phyloP scores from a whole-genome alignment of 2,888 invertebrate genomes.

The Acutogordius australiensis region DNA sequence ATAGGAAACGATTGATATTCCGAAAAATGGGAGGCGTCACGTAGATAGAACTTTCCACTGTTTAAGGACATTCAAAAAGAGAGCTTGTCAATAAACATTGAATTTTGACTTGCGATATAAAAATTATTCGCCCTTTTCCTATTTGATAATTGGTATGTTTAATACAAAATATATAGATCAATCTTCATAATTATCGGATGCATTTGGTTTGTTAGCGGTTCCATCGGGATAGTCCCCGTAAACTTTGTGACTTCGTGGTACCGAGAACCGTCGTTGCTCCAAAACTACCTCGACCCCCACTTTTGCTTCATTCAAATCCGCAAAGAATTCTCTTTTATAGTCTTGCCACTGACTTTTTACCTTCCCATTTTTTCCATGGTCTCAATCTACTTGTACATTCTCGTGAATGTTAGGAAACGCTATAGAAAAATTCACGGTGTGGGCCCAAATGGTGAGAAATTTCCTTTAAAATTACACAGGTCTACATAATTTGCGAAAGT shows the following conservation, averaged over 20 bases:
- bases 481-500: too few species aligned
- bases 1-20: too few species aligned
- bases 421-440: neutral
- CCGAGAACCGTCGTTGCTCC: neutral
- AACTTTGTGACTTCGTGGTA: neutral
- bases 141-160: too few species aligned
- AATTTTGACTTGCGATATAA: too few species aligned
- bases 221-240: neutral
- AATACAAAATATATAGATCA: too few species aligned
- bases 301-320: slow-evolving; percentile 2
- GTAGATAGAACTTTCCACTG: too few species aligned
- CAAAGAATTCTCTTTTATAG: slow-evolving; percentile 1
- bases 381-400: neutral
- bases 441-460: neutral
- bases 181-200: neutral
- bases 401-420: neutral
- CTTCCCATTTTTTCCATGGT: neutral
- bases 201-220: neutral
- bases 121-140: too few species aligned
- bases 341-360: neutral
- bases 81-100: too few species aligned
- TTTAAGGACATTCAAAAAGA: too few species aligned
- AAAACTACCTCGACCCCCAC: neutral
- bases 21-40: too few species aligned
- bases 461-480: too few species aligned